A percentile compares a stretch with the other conserved stretches of the same genome.
phyloP scores from a whole-genome alignment of 2,113 vertebrate species.

The Noturus placidus region DNA sequence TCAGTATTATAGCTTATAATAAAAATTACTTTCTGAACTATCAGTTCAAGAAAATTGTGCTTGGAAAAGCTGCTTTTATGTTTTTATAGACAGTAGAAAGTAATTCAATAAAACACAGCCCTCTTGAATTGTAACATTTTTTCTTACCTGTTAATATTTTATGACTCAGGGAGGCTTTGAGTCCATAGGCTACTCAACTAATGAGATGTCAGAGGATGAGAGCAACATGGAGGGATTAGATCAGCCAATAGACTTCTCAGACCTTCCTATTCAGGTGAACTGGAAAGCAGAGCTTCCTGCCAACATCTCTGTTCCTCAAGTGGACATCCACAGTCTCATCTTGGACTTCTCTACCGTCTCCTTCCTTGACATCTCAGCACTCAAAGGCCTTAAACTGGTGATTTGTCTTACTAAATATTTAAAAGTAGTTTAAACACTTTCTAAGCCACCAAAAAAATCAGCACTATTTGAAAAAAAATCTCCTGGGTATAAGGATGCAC shows the following conservation, averaged over 20 bases:
- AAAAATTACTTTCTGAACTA: neutral
- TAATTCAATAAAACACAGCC: neutral
- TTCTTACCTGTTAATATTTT: neutral
- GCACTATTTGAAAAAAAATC: neutral
- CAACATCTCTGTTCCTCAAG: constrained; percentile 77
- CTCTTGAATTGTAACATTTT: neutral
- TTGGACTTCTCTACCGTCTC: constrained; percentile 93
- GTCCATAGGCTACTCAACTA: constrained; percentile 51
- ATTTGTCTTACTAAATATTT: neutral
- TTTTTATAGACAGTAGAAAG: neutral
- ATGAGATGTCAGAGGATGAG: constrained; percentile 79
- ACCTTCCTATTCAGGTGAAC: constrained; percentile 81
- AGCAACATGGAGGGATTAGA: constrained; percentile 84
- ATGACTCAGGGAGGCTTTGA: constrained; percentile 78
- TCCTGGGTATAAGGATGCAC: neutral
- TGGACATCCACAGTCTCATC: constrained; percentile 85
- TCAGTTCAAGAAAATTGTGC: neutral
- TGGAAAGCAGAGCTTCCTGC: constrained; percentile 81
- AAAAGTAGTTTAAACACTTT: neutral
- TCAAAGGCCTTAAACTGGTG: constrained; percentile 86
- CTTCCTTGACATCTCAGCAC: constrained; percentile 88
- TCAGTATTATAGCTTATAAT: neutral
- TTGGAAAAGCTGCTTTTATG: neutral
- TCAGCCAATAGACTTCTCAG: constrained; percentile 74
- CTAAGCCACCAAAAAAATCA: neutral